These are phyloP conservation scores for Liopterus haemorrhoidalis DNA, from an alignment of 2,888 invertebrate species.

Conservation along the genomic window DNA sequence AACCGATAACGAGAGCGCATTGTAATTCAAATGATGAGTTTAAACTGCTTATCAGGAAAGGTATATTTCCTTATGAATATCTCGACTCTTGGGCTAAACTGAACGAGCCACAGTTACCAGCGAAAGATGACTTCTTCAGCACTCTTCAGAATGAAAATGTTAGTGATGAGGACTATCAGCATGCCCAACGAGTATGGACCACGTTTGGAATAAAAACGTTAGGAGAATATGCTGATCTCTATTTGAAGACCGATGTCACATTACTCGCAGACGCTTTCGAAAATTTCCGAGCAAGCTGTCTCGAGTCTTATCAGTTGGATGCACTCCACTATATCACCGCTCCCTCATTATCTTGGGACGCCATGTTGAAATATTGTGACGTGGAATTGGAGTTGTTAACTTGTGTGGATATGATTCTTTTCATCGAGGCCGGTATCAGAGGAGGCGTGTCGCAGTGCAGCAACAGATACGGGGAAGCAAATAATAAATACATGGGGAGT, in stretches of 20 bases:
- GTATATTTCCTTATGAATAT: slow-evolving; percentile 2
- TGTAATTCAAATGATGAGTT: background rate
- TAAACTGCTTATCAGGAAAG: background rate
- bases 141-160: too few species aligned
- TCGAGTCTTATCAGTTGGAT: too few species aligned
- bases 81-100: too few species aligned
- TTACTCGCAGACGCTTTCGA: too few species aligned
- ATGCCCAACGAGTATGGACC: too few species aligned
- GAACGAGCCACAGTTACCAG: too few species aligned
- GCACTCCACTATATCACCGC: too few species aligned
- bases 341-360: too few species aligned
- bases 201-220: background rate
- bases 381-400: slow-evolving; percentile 37
- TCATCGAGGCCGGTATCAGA: slow-evolving; percentile 36
- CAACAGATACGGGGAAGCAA: slow-evolving; percentile 36
- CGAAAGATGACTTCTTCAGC: too few species aligned
- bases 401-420: slow-evolving; percentile 38
- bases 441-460: slow-evolving; percentile 37
- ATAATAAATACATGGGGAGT: slow-evolving; percentile 38
- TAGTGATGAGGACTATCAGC: too few species aligned
- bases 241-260: slow-evolving; percentile 36
- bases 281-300: slow-evolving; percentile 35
- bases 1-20: background rate
- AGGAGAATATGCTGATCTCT: slow-evolving; percentile 33
- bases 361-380: slow-evolving; percentile 38